phyloP scores from a whole-genome alignment of 2,113 vertebrate species.

The Bujurquina vittata region DNA sequence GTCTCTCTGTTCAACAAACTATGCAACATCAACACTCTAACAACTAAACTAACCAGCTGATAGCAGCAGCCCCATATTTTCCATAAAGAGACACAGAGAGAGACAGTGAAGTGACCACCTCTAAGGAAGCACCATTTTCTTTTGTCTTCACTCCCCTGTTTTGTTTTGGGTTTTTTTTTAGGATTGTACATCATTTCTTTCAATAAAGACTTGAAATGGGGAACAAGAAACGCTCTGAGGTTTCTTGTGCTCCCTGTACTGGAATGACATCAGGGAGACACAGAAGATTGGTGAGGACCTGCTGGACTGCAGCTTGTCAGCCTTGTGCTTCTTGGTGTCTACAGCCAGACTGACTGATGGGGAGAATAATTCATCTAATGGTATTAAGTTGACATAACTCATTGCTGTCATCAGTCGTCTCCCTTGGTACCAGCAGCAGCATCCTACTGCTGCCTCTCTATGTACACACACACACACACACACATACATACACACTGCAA shows the following conservation, averaged over 20 bases:
- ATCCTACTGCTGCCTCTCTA: not conserved
- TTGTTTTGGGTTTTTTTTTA: not conserved
- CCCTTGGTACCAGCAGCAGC: constrained; percentile 29
- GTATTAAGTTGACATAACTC: constrained; percentile 57
- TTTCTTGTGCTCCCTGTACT: not conserved
- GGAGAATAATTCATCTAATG: constrained; percentile 68
- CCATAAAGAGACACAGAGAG: not conserved
- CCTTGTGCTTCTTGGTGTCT: constrained; percentile 7
- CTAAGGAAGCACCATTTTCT: not conserved
- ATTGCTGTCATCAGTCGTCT: constrained; percentile 50
- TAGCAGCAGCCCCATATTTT: not conserved
- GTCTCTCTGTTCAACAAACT: not conserved
- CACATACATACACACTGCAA: not conserved
- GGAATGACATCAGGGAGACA: not conserved
- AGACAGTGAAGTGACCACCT: not conserved
- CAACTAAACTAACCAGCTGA: not conserved
- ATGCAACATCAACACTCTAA: not conserved
- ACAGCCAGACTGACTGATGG: constrained; percentile 57
- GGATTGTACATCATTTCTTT: not conserved
- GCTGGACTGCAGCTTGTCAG: constrained; percentile 22
- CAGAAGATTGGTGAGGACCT: not conserved
- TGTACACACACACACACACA: not conserved
- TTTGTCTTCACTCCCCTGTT: not conserved
- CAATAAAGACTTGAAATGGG: not conserved
- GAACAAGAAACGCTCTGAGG: not conserved